A percentile compares a stretch with the other conserved stretches of the same genome.
Evolutionary conservation across 2,888 invertebrate genomes (phyloP).

Genomic region (Hemicrepidius hirtus): DNA sequence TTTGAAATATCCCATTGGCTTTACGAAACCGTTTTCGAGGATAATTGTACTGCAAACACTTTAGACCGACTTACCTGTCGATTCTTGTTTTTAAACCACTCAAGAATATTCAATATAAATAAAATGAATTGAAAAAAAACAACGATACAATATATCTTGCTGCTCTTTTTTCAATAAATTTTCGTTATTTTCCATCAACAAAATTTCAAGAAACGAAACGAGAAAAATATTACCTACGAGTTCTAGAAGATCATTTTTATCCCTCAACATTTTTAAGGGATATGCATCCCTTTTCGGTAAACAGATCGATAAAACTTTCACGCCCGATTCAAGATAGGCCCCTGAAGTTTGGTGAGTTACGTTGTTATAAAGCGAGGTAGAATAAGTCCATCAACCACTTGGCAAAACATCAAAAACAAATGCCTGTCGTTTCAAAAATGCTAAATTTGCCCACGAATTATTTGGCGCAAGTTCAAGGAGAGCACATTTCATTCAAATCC

Average conservation of each 20-base stretch:
- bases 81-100: too few relatives aligned
- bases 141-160: too few relatives aligned
- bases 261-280: constrained; percentile 10
- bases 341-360: not conserved
- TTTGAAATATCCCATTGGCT: too few relatives aligned
- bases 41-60: too few relatives aligned
- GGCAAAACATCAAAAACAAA: constrained; percentile 20
- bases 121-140: too few relatives aligned
- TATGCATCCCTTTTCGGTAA: constrained; percentile 36
- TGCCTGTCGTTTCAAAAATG: constrained; percentile 9
- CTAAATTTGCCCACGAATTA: constrained; percentile 28
- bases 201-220: not conserved
- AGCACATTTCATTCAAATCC: constrained; percentile 26
- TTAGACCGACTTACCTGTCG: too few relatives aligned
- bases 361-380: constrained; percentile 2
- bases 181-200: not conserved
- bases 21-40: too few relatives aligned
- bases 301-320: constrained; percentile 38
- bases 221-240: not conserved
- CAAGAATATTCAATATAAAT: too few relatives aligned
- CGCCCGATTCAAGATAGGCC: constrained; percentile 11
- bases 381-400: constrained; percentile 24
- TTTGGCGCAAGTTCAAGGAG: constrained; percentile 39
- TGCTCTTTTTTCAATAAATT: too few relatives aligned
- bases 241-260: constrained; percentile 20